phyloP scores from a whole-genome alignment of 2,113 vertebrate species.

The Pedetes capensis region DNA sequence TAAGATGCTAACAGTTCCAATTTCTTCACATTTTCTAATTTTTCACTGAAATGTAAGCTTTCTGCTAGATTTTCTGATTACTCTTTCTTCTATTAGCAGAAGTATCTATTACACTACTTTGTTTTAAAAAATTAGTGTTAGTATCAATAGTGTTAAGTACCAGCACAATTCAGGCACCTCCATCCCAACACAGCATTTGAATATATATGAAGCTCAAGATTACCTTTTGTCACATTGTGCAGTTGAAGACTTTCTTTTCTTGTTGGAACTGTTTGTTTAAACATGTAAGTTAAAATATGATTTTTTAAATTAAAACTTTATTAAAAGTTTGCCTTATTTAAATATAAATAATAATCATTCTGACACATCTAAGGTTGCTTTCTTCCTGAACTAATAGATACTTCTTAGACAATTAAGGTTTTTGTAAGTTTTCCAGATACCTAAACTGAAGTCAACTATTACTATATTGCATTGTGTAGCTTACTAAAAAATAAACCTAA shows the following conservation, averaged over 20 bases:
- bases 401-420: background rate
- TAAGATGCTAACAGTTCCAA: background rate
- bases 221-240: conserved; percentile 81
- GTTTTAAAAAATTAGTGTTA: background rate
- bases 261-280: conserved; percentile 38
- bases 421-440: background rate
- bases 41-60: background rate
- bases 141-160: background rate
- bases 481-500: background rate
- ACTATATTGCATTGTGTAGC: background rate
- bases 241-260: conserved; percentile 73
- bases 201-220: background rate
- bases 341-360: background rate
- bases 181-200: background rate
- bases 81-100: background rate
- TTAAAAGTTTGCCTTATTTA: background rate
- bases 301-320: conserved; percentile 7
- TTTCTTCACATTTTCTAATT: background rate
- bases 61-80: background rate
- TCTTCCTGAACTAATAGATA: background rate
- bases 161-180: background rate
- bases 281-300: conserved; percentile 11
- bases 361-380: background rate
- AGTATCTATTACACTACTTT: background rate
- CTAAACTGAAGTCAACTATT: background rate